Evolutionary conservation across 2,113 vertebrate species (phyloP).

Genomic region (Bothrops jararaca): DNA sequence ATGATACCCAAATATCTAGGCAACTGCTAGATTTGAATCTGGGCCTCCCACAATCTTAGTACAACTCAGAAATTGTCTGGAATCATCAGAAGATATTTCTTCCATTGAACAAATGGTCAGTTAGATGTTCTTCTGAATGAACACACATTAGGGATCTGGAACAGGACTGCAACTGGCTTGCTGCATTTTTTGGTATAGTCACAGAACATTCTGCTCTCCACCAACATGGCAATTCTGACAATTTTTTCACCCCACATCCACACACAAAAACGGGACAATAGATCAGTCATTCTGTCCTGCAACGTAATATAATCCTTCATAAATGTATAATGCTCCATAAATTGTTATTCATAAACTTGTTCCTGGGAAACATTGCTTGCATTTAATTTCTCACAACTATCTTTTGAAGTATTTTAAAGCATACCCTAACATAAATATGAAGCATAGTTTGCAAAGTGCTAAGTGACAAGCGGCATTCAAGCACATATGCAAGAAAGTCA

Average conservation of each 20-base stretch:
- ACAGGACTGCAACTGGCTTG: neutral
- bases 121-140: neutral
- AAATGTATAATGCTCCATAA: neutral
- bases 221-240: neutral
- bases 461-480: too few relatives aligned
- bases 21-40: neutral
- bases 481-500: neutral
- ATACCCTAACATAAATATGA: neutral
- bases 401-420: neutral
- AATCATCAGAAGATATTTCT: neutral
- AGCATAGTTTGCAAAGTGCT: neutral
- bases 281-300: neutral
- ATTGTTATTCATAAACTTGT: neutral
- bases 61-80: neutral
- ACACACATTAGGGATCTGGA: neutral
- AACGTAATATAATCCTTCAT: neutral
- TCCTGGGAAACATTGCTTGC: neutral
- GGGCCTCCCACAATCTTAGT: neutral
- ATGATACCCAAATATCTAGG: neutral
- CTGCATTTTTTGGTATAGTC: neutral
- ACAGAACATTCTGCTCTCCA: neutral
- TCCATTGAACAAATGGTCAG: neutral
- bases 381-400: neutral
- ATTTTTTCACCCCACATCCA: neutral
- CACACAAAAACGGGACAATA: neutral